Conservation (phyloP, 2,797 vertebrate genomes). For the Chaunax sp. region DNA sequence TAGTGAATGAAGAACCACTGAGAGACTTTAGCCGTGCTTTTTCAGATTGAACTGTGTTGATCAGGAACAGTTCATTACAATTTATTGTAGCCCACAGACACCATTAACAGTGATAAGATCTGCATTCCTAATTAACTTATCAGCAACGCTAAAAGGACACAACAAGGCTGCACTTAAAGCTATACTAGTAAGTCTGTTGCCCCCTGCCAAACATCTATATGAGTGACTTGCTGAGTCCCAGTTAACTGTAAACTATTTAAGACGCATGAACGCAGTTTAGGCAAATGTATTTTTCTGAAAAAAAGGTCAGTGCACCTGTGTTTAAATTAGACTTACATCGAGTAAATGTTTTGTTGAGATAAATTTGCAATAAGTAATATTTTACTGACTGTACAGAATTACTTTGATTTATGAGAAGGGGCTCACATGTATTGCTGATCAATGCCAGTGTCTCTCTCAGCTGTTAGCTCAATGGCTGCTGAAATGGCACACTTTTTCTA, state of each 20-base stretch:
- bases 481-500: no score
- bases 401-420: no score
- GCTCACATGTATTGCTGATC: no score
- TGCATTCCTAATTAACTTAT: conserved; percentile 11
- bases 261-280: background rate
- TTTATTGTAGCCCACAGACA: conserved; percentile 41
- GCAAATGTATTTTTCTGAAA: background rate
- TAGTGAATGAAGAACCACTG: conserved; percentile 6
- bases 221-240: background rate
- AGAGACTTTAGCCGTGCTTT: conserved; percentile 1
- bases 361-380: no score
- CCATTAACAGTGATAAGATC: conserved; percentile 35
- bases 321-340: no score
- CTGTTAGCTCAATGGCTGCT: no score
- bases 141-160: conserved; percentile 33
- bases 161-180: conserved; percentile 19
- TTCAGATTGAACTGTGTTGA: conserved; percentile 22
- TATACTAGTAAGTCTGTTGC: background rate
- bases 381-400: no score
- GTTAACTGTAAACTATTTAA: background rate
- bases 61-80: conserved; percentile 29
- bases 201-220: conserved; percentile 13
- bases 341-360: no score
- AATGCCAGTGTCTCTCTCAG: no score
- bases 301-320: no score